A percentile compares a stretch with the other conserved stretches of the same genome.
Conservation (phyloP, 1,140 invertebrate genomes). For the Latrodectus geometricus region DNA sequence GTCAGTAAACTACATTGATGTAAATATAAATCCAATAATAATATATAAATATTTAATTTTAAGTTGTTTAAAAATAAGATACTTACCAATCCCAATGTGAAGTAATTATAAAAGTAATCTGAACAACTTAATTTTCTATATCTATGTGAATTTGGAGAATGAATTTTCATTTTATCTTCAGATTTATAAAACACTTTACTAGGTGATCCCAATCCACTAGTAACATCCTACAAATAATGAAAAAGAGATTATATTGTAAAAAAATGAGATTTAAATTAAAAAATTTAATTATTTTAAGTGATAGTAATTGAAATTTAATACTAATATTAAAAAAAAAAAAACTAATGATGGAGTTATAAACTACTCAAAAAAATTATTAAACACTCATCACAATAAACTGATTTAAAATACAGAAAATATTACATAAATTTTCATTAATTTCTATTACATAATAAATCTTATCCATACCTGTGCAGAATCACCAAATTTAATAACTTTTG, state of each 20-base stretch:
- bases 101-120: slow-evolving; percentile 98
- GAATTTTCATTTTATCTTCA: slow-evolving; percentile 98
- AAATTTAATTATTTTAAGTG: background rate
- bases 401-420: too few species aligned
- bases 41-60: too few species aligned
- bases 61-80: too few species aligned
- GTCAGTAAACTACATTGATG: too few species aligned
- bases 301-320: too few species aligned
- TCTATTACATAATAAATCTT: too few species aligned
- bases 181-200: slow-evolving; percentile 92
- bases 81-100: slow-evolving; percentile 91
- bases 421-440: too few species aligned
- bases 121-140: slow-evolving; percentile 79
- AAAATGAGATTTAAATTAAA: background rate
- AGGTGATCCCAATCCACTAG: slow-evolving; percentile 80
- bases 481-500: slow-evolving; percentile 69
- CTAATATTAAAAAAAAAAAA: too few species aligned
- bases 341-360: too few species aligned
- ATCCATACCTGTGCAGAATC: slow-evolving; percentile 69
- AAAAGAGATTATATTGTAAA: background rate
- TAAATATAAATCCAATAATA: too few species aligned
- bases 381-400: too few species aligned
- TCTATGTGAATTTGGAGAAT: slow-evolving; percentile 87
- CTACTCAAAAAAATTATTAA: too few species aligned
- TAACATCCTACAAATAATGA: slow-evolving; percentile 74